Base-by-base conservation (phyloP, 2,888 invertebrate species). In the Piscicola geometra region DNA sequence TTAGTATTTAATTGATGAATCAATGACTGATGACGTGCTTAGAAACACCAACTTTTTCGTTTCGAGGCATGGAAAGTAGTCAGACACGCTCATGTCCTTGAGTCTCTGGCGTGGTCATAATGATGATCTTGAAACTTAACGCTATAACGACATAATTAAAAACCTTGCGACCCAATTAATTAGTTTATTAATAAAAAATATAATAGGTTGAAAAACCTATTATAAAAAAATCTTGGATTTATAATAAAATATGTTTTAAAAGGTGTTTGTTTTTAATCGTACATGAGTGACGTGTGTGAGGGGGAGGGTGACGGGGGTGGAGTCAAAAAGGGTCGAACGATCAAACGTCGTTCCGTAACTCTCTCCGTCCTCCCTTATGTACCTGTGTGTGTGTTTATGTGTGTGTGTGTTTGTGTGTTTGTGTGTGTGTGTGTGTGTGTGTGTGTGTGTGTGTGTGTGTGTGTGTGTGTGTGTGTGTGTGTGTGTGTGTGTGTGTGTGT, bases 51-150 rank as follows among this genome's bases (percentile, higher is more conserved):
- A 84, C 83, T 82, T 87, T 87, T 84, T 84, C 77, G 86, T 86
- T 82, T 91, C 91, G 82, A 93, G 88, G 21, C 93, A 86, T 0
- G 94, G 94, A 84, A 92, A 93, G 84, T 90, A 94, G 66, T 91
- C 90, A 80, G 89, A 89, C 0, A 90, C 89, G 0, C 93, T 90
- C 71, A 96, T 88, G 80, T 92, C 91, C 67, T 90, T 88, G 32
- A 96, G 88, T 70, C 95, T 89, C 85, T 91, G 82, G 35, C 82
- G 82, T 66, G 64, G 21, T 30, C 5, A 64, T 64, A n/a, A 28
- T n/a, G 30, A 64, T 64, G 30, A 64, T 64, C 5, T 12, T 64
- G 30, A 64, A 9, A 15, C 5, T 41, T 3, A 64, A 12, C 5
- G 21, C 21, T 3, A 64, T 64, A 21, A 64, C 21, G 30, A 64